Percentiles rank a stretch among this genome's conserved stretches.
Evolutionary conservation across 2,888 invertebrate genomes (phyloP).

Genomic region (Magallana nippona): DNA sequence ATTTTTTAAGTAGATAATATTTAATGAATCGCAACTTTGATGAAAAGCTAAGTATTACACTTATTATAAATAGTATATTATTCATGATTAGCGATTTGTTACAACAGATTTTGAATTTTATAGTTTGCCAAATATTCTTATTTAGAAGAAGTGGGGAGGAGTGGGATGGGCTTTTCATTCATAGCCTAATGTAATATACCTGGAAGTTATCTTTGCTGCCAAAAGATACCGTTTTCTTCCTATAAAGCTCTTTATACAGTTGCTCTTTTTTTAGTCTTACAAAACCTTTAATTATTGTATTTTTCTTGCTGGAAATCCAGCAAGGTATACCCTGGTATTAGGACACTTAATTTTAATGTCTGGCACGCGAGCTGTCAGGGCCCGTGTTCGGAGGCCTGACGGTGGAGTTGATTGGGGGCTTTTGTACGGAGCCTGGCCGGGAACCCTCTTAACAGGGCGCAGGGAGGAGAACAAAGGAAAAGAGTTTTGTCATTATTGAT

Average conservation of each 20-base stretch:
- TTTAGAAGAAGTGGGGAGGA: too few relatives aligned
- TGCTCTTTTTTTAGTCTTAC: conserved; percentile 31
- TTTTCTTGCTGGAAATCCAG: conserved; percentile 28
- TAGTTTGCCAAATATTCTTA: too few relatives aligned
- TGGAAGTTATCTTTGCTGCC: too few relatives aligned
- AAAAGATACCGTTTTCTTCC: neutral
- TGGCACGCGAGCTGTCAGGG: conserved; percentile 16
- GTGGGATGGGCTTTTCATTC: too few relatives aligned
- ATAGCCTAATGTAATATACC: too few relatives aligned
- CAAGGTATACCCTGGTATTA: conserved; percentile 36
- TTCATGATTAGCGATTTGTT: too few relatives aligned
- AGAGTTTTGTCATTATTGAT: conserved; percentile 38
- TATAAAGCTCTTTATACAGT: neutral
- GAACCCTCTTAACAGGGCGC: neutral
- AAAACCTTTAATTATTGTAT: conserved; percentile 6
- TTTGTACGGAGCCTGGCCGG: conserved; percentile 22
- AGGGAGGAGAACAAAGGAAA: conserved; percentile 27
- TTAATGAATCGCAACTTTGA: too few relatives aligned
- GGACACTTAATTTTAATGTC: conserved; percentile 27
- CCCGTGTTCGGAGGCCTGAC: neutral
- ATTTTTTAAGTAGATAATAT: too few relatives aligned
- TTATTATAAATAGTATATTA: too few relatives aligned
- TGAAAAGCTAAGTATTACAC: too few relatives aligned
- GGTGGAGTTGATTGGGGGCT: conserved; percentile 29
- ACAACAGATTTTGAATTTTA: too few relatives aligned